phyloP scores from a whole-genome alignment of 2,797 vertebrate genomes.

The Pangasius djambal region DNA sequence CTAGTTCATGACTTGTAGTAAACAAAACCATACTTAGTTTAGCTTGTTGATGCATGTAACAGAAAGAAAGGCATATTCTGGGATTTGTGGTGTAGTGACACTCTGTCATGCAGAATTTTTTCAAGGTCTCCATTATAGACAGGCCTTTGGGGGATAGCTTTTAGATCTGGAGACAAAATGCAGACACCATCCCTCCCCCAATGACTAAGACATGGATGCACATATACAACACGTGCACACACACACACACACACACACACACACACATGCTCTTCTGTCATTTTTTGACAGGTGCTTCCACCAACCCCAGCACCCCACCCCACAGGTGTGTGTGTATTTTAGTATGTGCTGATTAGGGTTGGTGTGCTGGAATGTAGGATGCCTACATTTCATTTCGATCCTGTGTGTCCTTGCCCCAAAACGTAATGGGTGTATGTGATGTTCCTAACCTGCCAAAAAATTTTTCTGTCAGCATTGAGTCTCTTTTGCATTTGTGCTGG shows the following conservation, averaged over 20 bases:
- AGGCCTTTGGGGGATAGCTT: slow-evolving; percentile 49
- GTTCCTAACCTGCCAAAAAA: background rate
- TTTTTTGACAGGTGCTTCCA: slow-evolving; percentile 51
- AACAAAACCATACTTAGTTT: slow-evolving; percentile 30
- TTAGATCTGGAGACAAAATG: slow-evolving; percentile 48
- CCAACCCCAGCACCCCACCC: slow-evolving; percentile 33
- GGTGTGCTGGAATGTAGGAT: slow-evolving; percentile 39
- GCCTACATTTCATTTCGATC: slow-evolving; percentile 11
- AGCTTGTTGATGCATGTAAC: slow-evolving; percentile 19
- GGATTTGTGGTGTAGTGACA: slow-evolving; percentile 22
- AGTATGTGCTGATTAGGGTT: slow-evolving; percentile 36
- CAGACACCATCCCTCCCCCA: slow-evolving; percentile 6
- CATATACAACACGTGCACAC: background rate
- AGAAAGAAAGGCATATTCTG: slow-evolving; percentile 24
- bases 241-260: background rate
- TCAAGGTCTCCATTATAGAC: slow-evolving; percentile 40
- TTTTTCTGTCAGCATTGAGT: background rate
- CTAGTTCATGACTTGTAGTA: slow-evolving; percentile 14
- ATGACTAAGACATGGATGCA: background rate
- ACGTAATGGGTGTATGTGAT: background rate
- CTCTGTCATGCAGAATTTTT: slow-evolving; percentile 42
- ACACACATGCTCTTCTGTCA: slow-evolving; percentile 43
- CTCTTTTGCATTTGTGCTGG: background rate
- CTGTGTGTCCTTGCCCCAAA: slow-evolving; percentile 28
- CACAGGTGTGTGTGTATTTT: slow-evolving; percentile 55